Evolutionary conservation across 2,113 vertebrate genomes (phyloP).

Genomic region (Aplodontia rufa): DNA sequence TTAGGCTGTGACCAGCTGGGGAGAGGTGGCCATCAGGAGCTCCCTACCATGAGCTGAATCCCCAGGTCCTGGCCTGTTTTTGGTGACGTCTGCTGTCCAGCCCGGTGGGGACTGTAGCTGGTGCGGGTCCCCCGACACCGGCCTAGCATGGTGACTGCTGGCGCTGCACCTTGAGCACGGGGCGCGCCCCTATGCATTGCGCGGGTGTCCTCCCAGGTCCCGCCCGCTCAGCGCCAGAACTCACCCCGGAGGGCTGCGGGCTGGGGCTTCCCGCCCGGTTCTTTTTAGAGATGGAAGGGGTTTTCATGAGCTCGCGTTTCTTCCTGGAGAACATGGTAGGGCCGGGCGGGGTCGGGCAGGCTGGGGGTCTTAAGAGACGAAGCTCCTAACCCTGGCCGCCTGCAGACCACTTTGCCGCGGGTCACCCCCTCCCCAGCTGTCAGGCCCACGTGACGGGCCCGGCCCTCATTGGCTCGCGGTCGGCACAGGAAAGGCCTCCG

Average conservation of each 20-base stretch:
- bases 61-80: constrained; percentile 73
- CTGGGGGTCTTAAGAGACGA: not conserved
- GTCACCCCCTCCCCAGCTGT: constrained; percentile 69
- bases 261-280: constrained; percentile 93
- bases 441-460: constrained; percentile 71
- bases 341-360: not conserved
- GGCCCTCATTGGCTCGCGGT: constrained; percentile 41
- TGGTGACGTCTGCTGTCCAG: constrained; percentile 79
- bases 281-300: constrained; percentile 97
- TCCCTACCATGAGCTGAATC: constrained; percentile 87
- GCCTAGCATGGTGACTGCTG: constrained; percentile 71
- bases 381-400: not conserved
- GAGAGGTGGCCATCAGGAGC: constrained; percentile 17
- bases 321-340: constrained; percentile 94
- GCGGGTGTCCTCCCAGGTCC: not conserved
- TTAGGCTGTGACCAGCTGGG: not conserved
- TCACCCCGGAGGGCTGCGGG: constrained; percentile 89
- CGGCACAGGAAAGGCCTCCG: constrained; percentile 60
- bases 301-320: constrained; percentile 95
- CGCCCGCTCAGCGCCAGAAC: constrained; percentile 67
- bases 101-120: constrained; percentile 89
- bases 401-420: constrained; percentile 37
- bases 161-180: not conserved
- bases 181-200: fast-evolving
- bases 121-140: constrained; percentile 69